Evolutionary conservation across 2,888 invertebrate species (phyloP), one percentile per base, ranked within the genome.

Genomic region (Augochlorella aurata): DNA sequence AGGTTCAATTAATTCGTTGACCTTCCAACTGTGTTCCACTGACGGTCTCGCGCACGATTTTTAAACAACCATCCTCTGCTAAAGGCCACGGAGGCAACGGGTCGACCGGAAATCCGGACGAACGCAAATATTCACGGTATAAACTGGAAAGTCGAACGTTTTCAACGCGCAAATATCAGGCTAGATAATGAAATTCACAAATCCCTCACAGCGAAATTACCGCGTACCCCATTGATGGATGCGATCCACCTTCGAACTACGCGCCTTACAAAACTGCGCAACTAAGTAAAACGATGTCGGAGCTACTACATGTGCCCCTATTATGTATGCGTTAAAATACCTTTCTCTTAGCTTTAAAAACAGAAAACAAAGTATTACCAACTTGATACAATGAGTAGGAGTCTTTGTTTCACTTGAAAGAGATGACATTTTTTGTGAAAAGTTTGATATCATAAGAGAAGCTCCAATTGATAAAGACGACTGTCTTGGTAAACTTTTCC

Each of bases 1-100:
- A 65, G 68, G 63, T 74, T 82, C 78, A 84, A 85, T 80, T 77
- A 79, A 82, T 63, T 74, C 74, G 38, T 1, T 54, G 72, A 49
- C 61, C 18, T 50, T 68, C 54, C 79, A 79, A 82, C 86, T 82
- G 63, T 76, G 61, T 58, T 54, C 38, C 67, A 14, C 1, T 67
- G 67, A 77, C 67, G 70, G 67, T 67, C 21, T 7, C 54, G n/a
- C 49, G 47, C 54, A 29, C 14, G 12, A 70, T 61, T 79, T 74
- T 47, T 79, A 18, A 66, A 70, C 69, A 47, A 58, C 79, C 77
- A 24, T n/a, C 74, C 44, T 2, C 49, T 58, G 77, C 58, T 50
- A 38, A 77, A 50, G 79, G 74, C 65, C 61, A 61, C 79, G 65
- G 79, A 50, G 74, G 73, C 58, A 79, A 66, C 65, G 54, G 74